A percentile compares a stretch with the other conserved stretches of the same genome.
Conservation (phyloP, 2,113 vertebrate genomes). For the Himantopus leucocephalus region DNA sequence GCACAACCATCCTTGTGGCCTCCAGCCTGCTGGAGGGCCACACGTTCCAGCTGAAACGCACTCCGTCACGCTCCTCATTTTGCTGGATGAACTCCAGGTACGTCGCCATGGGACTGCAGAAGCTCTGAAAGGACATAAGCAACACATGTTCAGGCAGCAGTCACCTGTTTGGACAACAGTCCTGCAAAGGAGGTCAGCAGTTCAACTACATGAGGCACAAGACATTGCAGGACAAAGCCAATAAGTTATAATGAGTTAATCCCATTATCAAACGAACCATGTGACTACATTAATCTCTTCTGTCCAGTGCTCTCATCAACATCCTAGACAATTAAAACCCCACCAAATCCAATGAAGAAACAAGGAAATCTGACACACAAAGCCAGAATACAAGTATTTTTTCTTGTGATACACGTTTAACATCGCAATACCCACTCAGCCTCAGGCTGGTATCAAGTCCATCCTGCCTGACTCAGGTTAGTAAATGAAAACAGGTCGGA, state of each 20-base stretch:
- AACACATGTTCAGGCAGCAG: neutral
- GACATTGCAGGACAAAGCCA: neutral
- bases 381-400: neutral
- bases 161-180: neutral
- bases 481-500: neutral
- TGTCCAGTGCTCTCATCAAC: neutral
- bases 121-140: conserved; percentile 37
- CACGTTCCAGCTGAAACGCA: conserved; percentile 98
- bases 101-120: conserved; percentile 80
- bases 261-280: neutral
- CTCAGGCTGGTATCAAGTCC: neutral
- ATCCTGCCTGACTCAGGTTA: neutral
- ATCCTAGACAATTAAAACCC: neutral
- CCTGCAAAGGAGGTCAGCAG: neutral
- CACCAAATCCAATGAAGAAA: neutral
- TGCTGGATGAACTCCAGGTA: conserved; percentile 98
- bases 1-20: conserved; percentile 93
- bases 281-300: neutral
- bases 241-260: neutral
- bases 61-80: conserved; percentile 94
- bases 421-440: neutral
- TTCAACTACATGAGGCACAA: neutral
- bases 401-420: neutral
- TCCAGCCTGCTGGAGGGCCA: conserved; percentile 97
- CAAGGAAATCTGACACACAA: neutral